Conservation (phyloP, 2,888 invertebrate genomes). For the Dendrolimus houi region DNA sequence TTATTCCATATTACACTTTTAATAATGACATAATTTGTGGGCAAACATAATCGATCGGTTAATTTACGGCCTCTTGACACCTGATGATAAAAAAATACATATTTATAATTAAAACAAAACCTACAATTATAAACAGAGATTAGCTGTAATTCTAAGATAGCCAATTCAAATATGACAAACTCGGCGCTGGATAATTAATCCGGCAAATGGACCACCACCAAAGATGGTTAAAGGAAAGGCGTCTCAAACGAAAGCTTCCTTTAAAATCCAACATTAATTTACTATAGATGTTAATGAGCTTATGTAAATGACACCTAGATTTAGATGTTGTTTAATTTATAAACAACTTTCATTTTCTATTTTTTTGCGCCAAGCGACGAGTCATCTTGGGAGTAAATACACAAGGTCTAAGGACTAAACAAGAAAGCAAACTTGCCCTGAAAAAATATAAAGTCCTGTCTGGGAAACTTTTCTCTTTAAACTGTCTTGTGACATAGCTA, state of each 20-base stretch:
- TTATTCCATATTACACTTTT: conserved; percentile 1
- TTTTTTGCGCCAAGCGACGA: conserved; percentile 29
- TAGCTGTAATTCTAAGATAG: no score
- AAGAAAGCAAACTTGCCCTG: conserved; percentile 40
- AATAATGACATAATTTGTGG: conserved; percentile 16
- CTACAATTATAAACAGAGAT: no score
- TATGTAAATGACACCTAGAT: conserved; percentile 34
- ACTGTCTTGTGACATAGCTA: conserved; percentile 35
- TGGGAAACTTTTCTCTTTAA: not conserved
- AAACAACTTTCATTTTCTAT: conserved; percentile 58
- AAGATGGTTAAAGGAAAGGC: not conserved
- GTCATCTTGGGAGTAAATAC: conserved; percentile 9
- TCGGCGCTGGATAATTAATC: not conserved
- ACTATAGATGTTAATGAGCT: not conserved
- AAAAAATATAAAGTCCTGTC: conserved; percentile 36
- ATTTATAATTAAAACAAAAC: not conserved
- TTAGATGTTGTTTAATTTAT: conserved; percentile 30
- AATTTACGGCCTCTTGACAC: conserved; percentile 1
- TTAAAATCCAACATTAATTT: not conserved
- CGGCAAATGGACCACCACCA: not conserved
- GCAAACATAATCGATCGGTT: conserved; percentile 5
- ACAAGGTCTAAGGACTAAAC: conserved; percentile 40
- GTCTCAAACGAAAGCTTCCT: not conserved
- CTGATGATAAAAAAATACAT: not conserved
- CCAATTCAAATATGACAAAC: not conserved